A percentile compares a stretch with the other conserved stretches of the same genome.
phyloP scores from a whole-genome alignment of 1,140 invertebrate species.

The Drosophila truncata region DNA sequence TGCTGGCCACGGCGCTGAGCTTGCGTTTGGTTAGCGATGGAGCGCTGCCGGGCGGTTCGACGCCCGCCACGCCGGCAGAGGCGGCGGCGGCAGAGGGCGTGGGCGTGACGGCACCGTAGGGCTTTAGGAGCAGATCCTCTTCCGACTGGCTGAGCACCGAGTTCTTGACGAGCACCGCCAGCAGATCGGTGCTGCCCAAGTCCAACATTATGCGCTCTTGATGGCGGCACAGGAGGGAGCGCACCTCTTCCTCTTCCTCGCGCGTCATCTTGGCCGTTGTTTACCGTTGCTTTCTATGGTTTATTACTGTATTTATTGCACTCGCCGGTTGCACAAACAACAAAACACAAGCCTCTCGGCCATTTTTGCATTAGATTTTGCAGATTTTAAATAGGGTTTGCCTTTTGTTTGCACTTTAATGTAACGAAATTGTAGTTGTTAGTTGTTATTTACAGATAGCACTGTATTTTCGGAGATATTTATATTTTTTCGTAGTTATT shows the following conservation, averaged over 20 bases:
- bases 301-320: constrained; percentile 35
- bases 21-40: constrained; percentile 75
- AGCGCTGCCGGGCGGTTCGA: constrained; percentile 63
- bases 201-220: constrained; percentile 83
- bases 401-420: constrained; percentile 46
- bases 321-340: constrained; percentile 22
- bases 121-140: constrained; percentile 78
- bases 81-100: constrained; percentile 23
- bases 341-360: constrained; percentile 15
- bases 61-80: constrained; percentile 13
- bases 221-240: constrained; percentile 77
- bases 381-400: neutral
- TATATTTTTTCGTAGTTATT: neutral
- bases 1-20: constrained; percentile 74
- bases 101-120: constrained; percentile 42
- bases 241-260: constrained; percentile 85
- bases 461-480: no score
- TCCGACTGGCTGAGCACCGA: constrained; percentile 78
- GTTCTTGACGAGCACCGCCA: constrained; percentile 83
- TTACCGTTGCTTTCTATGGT: constrained; percentile 22
- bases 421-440: neutral
- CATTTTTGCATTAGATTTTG: constrained; percentile 21
- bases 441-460: neutral
- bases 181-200: constrained; percentile 75
- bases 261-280: constrained; percentile 71